Evolutionary conservation across 2,888 invertebrate genomes (phyloP).

Genomic region (Cistogaster globosa): DNA sequence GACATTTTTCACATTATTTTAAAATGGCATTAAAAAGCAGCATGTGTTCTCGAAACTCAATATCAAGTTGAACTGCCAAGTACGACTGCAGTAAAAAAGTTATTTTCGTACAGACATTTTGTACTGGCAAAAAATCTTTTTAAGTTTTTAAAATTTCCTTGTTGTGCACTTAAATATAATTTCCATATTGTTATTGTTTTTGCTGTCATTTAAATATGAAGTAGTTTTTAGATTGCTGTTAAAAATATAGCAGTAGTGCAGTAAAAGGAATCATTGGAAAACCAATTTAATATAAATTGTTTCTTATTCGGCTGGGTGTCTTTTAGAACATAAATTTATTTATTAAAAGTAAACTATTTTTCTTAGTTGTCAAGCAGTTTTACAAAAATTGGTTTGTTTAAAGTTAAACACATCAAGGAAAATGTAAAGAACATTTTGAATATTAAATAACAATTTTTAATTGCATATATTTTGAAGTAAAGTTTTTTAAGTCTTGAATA

Average conservation of each 20-base stretch:
- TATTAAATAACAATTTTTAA: neutral
- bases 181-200: constrained; percentile 12
- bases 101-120: neutral
- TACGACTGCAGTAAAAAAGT: neutral
- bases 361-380: neutral
- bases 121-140: neutral
- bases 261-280: constrained; percentile 15
- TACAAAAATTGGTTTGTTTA: constrained; percentile 10
- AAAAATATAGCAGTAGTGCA: neutral
- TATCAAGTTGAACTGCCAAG: constrained; percentile 60
- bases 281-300: constrained; percentile 9
- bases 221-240: neutral
- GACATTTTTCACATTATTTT: constrained; percentile 15
- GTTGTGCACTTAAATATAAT: constrained; percentile 15
- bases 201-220: neutral
- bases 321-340: constrained; percentile 22
- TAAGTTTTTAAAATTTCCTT: constrained; percentile 5
- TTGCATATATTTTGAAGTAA: no score
- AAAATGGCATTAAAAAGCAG: constrained; percentile 32
- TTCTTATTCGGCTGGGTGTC: neutral
- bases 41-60: constrained; percentile 57
- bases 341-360: neutral
- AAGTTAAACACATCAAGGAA: neutral
- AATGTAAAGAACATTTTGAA: neutral
- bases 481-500: no score